These are phyloP conservation scores for Physocephala rufipes DNA, from an alignment of 2,888 invertebrate species.

Conservation along the genomic window DNA sequence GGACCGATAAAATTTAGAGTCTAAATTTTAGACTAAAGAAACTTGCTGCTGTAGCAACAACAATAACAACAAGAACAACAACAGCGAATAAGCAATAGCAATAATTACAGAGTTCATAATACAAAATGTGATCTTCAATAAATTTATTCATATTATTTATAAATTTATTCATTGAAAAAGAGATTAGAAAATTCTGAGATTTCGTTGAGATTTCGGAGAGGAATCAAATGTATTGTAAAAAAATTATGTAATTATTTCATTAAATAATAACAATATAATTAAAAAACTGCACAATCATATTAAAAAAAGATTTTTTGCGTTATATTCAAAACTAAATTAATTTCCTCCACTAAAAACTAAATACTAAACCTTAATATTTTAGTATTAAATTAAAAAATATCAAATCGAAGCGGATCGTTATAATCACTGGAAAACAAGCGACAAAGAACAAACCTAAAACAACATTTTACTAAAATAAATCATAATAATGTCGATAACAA, in stretches of 20 bases:
- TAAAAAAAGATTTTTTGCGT: not conserved
- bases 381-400: not conserved
- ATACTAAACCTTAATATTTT: not conserved
- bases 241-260: slow-evolving; percentile 29
- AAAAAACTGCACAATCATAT: slow-evolving; percentile 29
- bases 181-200: slow-evolving; percentile 14
- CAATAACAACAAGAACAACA: no score
- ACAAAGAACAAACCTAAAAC: slow-evolving; percentile 9
- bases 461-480: slow-evolving; percentile 11
- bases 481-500: not conserved
- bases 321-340: no score
- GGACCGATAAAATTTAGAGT: no score
- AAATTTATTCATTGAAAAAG: slow-evolving; percentile 34
- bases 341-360: not conserved
- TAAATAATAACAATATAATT: slow-evolving; percentile 36
- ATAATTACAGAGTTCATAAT: no score
- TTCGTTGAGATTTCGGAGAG: slow-evolving; percentile 18
- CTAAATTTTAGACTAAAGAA: no score
- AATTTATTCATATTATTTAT: no score
- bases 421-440: no score
- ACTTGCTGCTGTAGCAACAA: no score
- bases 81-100: no score
- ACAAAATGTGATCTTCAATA: no score
- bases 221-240: slow-evolving; percentile 14
- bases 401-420: slow-evolving; percentile 3